Percentiles rank a stretch among this genome's conserved stretches.
Conservation (phyloP, 2,113 vertebrate genomes). For the Bambusicola thoracicus region DNA sequence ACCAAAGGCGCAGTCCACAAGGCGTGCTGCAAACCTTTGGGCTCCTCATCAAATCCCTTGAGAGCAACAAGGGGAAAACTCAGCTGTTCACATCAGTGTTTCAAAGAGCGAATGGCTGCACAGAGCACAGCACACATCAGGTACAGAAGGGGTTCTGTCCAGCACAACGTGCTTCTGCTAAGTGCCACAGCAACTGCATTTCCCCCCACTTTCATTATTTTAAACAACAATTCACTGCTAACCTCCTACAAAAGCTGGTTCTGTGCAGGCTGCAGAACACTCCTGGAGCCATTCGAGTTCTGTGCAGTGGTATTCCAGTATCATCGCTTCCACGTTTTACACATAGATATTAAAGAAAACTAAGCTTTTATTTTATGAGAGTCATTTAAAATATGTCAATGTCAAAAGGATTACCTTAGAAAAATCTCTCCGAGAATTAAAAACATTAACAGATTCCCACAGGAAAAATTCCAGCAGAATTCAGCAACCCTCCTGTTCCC, state of each 20-base stretch:
- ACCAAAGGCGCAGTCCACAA: accelerated
- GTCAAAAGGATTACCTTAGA: conserved; percentile 69
- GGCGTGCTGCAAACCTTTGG: background rate
- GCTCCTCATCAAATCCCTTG: background rate
- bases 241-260: background rate
- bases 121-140: background rate
- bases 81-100: background rate
- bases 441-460: conserved; percentile 73
- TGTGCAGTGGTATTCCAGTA: conserved; percentile 2
- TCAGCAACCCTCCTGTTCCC: conserved; percentile 69
- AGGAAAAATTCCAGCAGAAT: conserved; percentile 73
- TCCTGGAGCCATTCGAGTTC: conserved; percentile 4
- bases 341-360: background rate
- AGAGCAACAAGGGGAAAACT: background rate
- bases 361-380: conserved; percentile 61
- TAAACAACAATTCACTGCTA: background rate
- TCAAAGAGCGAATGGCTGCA: background rate
- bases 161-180: background rate
- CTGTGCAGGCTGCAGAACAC: conserved; percentile 31
- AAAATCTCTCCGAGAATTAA: conserved; percentile 60
- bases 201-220: background rate
- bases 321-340: conserved; percentile 35
- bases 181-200: background rate
- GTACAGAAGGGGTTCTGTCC: background rate
- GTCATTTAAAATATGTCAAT: conserved; percentile 62